Conservation (phyloP, 2,888 invertebrate species). For the Athrips mouffetella region DNA sequence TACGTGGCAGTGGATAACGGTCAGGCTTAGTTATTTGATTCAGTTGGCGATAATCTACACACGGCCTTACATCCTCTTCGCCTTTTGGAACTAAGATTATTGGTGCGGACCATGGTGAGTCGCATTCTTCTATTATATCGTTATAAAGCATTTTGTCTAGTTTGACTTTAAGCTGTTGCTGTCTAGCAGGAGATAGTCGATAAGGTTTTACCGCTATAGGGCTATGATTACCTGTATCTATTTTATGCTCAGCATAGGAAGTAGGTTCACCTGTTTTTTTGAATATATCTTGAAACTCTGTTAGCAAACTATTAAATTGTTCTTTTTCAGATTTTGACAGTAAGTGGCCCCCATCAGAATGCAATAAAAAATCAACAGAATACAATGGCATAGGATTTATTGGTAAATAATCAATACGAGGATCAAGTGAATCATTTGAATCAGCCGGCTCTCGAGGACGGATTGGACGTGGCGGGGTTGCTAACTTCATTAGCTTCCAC, state of each 20-base stretch:
- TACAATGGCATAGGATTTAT: slow-evolving; percentile 1
- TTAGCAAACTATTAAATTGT: too few species aligned
- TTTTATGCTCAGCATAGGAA: slow-evolving; percentile 25
- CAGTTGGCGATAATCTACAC: slow-evolving; percentile 36
- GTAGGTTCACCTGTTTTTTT: neutral
- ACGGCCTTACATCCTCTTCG: slow-evolving; percentile 31
- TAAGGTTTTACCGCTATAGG: slow-evolving; percentile 6
- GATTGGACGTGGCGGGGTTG: neutral
- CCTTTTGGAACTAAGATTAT: slow-evolving; percentile 40
- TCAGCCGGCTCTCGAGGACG: neutral
- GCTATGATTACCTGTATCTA: slow-evolving; percentile 30
- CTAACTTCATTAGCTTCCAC: neutral
- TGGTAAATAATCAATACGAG: slow-evolving; percentile 3
- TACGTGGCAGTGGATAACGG: slow-evolving; percentile 41
- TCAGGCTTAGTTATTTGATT: slow-evolving; percentile 23
- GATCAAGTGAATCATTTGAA: neutral
- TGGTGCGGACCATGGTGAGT: slow-evolving; percentile 40
- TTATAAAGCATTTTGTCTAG: slow-evolving; percentile 33
- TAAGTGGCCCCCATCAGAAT: too few species aligned
- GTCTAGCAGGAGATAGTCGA: slow-evolving; percentile 16
- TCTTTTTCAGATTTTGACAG: too few species aligned
- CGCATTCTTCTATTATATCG: slow-evolving; percentile 40
- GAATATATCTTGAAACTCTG: neutral
- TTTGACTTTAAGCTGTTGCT: slow-evolving; percentile 18
- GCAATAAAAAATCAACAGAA: too few species aligned